These are phyloP conservation scores for Yponomeuta cagnagella DNA, from an alignment of 2,888 invertebrate species.

Conservation along the genomic window DNA sequence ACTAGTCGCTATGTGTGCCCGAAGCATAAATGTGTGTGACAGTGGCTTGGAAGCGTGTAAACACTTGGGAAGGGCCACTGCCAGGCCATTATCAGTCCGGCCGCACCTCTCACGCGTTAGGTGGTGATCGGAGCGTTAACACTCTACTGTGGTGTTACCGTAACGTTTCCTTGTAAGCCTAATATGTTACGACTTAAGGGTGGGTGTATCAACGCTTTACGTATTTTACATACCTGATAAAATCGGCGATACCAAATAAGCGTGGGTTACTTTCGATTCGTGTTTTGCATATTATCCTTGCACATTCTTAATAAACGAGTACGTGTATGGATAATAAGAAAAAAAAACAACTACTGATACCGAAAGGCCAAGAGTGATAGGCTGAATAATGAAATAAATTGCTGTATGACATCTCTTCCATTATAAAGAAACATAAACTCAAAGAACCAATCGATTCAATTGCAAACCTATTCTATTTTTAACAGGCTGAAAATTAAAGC, in stretches of 20 bases:
- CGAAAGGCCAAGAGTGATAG: neutral
- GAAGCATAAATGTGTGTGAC: slow-evolving; percentile 23
- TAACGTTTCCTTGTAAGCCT: neutral
- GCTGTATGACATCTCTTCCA: neutral
- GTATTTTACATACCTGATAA: neutral
- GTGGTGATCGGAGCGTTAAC: neutral
- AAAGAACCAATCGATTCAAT: neutral
- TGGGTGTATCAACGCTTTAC: neutral
- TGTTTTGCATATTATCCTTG: neutral
- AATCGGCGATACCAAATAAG: neutral
- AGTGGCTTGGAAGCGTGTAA: neutral
- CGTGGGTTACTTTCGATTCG: slow-evolving; percentile 1
- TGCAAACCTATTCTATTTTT: neutral
- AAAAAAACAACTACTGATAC: neutral
- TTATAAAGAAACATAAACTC: neutral
- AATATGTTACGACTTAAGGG: neutral
- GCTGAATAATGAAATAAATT: neutral
- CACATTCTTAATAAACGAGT: too few species aligned
- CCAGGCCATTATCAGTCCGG: neutral
- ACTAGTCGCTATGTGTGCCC: too few species aligned
- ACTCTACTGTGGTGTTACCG: neutral
- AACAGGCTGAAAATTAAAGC: neutral
- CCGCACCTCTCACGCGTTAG: neutral
- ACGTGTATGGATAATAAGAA: neutral
- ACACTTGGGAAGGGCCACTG: neutral